Base-by-base conservation (phyloP, 2,113 vertebrate genomes). In the Calonectris borealis region DNA sequence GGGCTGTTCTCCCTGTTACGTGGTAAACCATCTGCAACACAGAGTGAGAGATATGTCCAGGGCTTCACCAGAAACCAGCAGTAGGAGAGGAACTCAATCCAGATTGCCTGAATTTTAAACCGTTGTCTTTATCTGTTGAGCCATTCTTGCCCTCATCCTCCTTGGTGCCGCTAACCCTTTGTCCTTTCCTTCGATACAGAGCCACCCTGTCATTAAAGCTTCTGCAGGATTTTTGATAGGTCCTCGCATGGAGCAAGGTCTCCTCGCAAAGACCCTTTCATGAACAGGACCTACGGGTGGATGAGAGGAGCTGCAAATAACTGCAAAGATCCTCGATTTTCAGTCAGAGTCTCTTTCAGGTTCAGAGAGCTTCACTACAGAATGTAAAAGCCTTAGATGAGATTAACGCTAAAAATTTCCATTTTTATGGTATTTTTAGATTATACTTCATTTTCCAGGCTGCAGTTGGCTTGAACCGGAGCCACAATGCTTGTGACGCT, bases 371-470 rank as follows among this genome's bases (percentile, higher is more conserved):
- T 94, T 83, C 70, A 75, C 46, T 70, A 22, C n/a, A 90, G 64
- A 87, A 92, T 36, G 51, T 40, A 73, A 92, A 94, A 97, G 58
- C 44, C 44, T 96, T 62, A 42, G 66, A 87, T 0, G 16, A 93
- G 70, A 95, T 90, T 88, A 96, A 94, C 38, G 26, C 61, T 88
- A 88, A 94, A 95, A 96, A 85, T 24, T 83, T 96, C 91, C 86
- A 72, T 88, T 88, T 94, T 92, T 73, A 91, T 72, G 76, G 55
- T 88, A 94, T 92, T 94, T 97, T 97, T 96, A 95, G 77, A 93
- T 78, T 95, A 81, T 94, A 96, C 95, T 96, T 88, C 54, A 81
- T 95, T 97, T 96, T 96, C 77, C 87, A 94, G 93, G 73, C 88
- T 97, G 79, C 64, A 95, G 90, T 94, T 96, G 90, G 83, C 73